Evolutionary conservation across 2,888 invertebrate species (phyloP).

Genomic region (Ctena decussata): DNA sequence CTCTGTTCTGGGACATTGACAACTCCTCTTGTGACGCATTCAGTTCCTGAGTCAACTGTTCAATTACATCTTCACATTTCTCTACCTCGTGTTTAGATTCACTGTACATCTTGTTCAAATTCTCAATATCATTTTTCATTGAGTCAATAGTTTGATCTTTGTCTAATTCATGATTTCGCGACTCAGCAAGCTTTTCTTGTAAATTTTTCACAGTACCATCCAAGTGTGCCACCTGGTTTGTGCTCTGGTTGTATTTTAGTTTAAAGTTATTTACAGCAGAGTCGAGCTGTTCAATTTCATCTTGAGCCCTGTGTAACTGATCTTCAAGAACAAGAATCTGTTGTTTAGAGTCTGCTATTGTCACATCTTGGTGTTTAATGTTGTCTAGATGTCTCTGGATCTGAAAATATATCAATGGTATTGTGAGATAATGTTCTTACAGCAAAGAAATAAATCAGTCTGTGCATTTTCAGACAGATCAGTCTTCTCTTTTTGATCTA

Average conservation of each 20-base stretch:
- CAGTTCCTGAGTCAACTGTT: constrained; percentile 84
- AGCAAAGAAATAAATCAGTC: no score
- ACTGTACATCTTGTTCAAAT: constrained; percentile 77
- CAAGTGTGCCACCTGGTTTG: constrained; percentile 77
- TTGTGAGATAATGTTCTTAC: no score
- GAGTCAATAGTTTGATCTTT: constrained; percentile 79
- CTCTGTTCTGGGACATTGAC: constrained; percentile 75
- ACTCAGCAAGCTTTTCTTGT: constrained; percentile 82
- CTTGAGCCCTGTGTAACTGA: constrained; percentile 75
- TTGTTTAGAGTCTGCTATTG: constrained; percentile 79
- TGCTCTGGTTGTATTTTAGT: constrained; percentile 80
- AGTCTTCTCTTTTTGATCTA: no score
- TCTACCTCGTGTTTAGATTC: constrained; percentile 80
- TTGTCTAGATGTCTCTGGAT: constrained; percentile 75
- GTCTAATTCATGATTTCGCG: constrained; percentile 79
- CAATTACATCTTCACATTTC: constrained; percentile 84
- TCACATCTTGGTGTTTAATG: constrained; percentile 77
- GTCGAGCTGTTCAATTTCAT: constrained; percentile 76
- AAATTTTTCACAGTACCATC: constrained; percentile 79
- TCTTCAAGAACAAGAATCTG: constrained; percentile 81
- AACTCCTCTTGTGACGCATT: constrained; percentile 82
- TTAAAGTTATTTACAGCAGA: constrained; percentile 76
- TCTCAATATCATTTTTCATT: constrained; percentile 79
- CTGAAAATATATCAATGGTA: constrained; percentile 64
- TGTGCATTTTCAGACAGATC: no score